These are phyloP conservation scores for Antheraea pernyi DNA, from an alignment of 1,140 invertebrate species.

Conservation along the genomic window DNA sequence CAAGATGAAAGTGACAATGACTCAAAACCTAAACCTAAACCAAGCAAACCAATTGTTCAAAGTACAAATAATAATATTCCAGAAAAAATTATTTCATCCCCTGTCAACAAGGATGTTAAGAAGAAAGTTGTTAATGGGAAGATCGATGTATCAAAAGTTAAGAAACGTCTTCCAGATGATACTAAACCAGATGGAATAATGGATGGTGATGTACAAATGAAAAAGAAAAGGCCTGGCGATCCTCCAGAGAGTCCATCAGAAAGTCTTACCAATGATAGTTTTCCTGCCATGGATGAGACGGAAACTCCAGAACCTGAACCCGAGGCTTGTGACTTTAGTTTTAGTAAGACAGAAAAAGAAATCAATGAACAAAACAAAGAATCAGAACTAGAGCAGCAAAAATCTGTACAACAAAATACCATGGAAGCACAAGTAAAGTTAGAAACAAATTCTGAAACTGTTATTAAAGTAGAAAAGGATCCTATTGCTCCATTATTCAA, in stretches of 20 bases:
- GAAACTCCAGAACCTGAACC: constrained; percentile 82
- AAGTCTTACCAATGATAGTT: constrained; percentile 90
- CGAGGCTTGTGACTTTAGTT: constrained; percentile 78
- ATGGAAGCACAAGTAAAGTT: constrained; percentile 53
- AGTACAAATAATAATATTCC: constrained; percentile 71
- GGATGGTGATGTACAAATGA: constrained; percentile 82
- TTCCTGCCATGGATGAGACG: constrained; percentile 87
- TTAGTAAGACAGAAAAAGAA: constrained; percentile 69
- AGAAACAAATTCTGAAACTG: constrained; percentile 47
- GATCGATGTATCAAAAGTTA: constrained; percentile 83
- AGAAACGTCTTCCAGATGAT: constrained; percentile 84
- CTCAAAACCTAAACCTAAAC: constrained; percentile 75
- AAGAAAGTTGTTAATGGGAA: constrained; percentile 85
- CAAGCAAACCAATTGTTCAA: constrained; percentile 61
- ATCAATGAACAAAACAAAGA: constrained; percentile 71
- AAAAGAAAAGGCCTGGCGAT: constrained; percentile 86
- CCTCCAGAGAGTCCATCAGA: constrained; percentile 87
- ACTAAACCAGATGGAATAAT: constrained; percentile 78
- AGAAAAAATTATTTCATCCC: constrained; percentile 79
- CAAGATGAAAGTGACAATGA: constrained; percentile 85
- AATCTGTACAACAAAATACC: constrained; percentile 28
- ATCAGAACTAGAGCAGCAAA: constrained; percentile 52
- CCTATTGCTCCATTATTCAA: constrained; percentile 52
- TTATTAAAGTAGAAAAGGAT: constrained; percentile 66
- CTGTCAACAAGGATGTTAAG: constrained; percentile 80